A percentile compares a stretch with the other conserved stretches of the same genome.
Conservation (phyloP, 2,797 vertebrate species). For the Brachyalestes nurse region DNA sequence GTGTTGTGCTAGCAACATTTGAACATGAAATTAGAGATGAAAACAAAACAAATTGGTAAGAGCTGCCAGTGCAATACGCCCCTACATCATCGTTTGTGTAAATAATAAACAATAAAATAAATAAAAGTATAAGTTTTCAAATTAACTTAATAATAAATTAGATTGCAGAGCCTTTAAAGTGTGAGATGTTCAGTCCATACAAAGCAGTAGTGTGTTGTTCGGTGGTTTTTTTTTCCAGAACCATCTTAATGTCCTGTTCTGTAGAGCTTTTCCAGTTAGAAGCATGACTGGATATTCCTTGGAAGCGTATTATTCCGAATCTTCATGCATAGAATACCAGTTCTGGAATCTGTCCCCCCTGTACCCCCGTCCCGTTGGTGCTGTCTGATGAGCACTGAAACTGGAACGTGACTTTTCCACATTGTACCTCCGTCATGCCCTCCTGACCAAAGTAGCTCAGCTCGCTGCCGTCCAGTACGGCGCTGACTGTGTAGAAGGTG, state of each 20-base stretch:
- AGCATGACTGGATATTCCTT: slow-evolving; percentile 47
- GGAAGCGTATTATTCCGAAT: slow-evolving; percentile 60
- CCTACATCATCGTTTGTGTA: slow-evolving; percentile 55
- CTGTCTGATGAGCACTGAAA: slow-evolving; percentile 99
- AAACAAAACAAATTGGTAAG: slow-evolving; percentile 70
- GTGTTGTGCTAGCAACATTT: slow-evolving; percentile 77
- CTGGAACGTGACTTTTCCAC: slow-evolving; percentile 95
- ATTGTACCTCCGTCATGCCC: slow-evolving; percentile 97
- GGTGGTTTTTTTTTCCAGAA: not conserved
- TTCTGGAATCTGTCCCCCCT: slow-evolving; percentile 98
- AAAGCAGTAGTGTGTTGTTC: slow-evolving; percentile 24
- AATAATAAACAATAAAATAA: slow-evolving; percentile 72
- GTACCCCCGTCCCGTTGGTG: slow-evolving; percentile 97
- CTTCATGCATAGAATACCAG: slow-evolving; percentile 95
- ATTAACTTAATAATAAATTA: slow-evolving; percentile 79
- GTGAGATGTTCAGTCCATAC: slow-evolving; percentile 54
- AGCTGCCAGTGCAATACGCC: slow-evolving; percentile 74
- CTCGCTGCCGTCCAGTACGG: slow-evolving; percentile 92
- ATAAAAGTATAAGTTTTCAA: slow-evolving; percentile 75
- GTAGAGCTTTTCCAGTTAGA: slow-evolving; percentile 15
- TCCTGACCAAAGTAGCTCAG: slow-evolving; percentile 99
- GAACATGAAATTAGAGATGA: slow-evolving; percentile 87
- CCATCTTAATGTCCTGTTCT: not conserved
- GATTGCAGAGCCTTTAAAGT: slow-evolving; percentile 75
- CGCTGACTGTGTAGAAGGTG: slow-evolving; percentile 94